phyloP scores from a whole-genome alignment of 2,888 invertebrate species.

The Cistogaster globosa region DNA sequence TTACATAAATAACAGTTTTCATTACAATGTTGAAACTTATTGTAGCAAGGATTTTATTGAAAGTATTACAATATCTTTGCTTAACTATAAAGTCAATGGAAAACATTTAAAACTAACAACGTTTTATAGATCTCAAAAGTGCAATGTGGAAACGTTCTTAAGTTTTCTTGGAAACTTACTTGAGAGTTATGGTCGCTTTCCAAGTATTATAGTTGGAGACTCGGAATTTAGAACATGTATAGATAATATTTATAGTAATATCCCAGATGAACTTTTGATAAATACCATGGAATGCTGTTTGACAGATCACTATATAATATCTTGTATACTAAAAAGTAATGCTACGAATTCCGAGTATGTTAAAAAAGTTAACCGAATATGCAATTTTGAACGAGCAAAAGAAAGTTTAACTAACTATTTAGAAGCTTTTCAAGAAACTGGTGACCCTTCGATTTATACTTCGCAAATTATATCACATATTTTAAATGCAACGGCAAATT shows the following conservation, averaged over 20 bases:
- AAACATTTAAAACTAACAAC: not conserved
- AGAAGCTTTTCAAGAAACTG: constrained; percentile 5
- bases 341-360: not conserved
- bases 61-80: too few relatives aligned
- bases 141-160: too few relatives aligned
- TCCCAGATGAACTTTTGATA: not conserved
- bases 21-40: too few relatives aligned
- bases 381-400: not conserved
- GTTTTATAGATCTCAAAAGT: not conserved
- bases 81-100: constrained; percentile 2
- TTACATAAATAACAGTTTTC: too few relatives aligned
- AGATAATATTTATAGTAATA: not conserved
- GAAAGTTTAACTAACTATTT: not conserved
- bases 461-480: too few relatives aligned
- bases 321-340: constrained; percentile 1
- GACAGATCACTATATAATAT: constrained; percentile 5
- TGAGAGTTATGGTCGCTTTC: constrained; percentile 3
- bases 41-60: too few relatives aligned
- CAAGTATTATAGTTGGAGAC: not conserved
- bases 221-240: not conserved
- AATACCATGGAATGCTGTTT: not conserved
- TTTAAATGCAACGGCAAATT: too few relatives aligned
- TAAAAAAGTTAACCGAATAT: not conserved
- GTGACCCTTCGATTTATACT: not conserved
- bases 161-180: not conserved